Percentiles rank a stretch among this genome's conserved stretches.
Conservation (phyloP, 2,113 vertebrate genomes). For the Cyrtonyx montezumae region DNA sequence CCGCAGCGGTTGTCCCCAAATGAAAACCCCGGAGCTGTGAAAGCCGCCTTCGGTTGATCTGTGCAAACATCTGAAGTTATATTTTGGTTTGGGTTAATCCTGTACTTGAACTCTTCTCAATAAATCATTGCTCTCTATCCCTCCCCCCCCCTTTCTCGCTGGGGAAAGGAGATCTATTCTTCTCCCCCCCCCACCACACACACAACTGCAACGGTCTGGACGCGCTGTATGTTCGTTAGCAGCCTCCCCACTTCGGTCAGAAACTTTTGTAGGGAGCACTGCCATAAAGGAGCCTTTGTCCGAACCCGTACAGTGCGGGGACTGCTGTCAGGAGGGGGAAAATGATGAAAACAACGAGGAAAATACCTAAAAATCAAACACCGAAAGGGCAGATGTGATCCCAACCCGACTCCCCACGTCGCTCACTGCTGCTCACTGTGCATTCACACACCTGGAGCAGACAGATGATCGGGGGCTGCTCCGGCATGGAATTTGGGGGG, state of each 20-base stretch:
- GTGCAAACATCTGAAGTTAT: not conserved
- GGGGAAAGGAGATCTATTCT: not conserved
- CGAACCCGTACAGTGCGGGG: not conserved
- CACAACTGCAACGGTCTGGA: not conserved
- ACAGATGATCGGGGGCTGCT: not conserved
- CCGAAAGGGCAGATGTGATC: not conserved
- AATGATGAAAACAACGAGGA: fast-evolving
- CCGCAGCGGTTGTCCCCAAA: not conserved
- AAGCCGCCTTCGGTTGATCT: not conserved
- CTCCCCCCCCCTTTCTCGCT: too few species aligned
- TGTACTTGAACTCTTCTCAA: conserved; percentile 49
- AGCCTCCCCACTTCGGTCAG: not conserved
- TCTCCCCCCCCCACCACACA: not conserved
- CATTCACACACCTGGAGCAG: not conserved
- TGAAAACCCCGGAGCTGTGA: not conserved
- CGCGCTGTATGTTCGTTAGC: not conserved
- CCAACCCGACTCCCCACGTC: not conserved
- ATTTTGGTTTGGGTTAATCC: conserved; percentile 39
- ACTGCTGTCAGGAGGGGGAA: fast-evolving
- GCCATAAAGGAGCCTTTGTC: not conserved
- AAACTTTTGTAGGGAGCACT: not conserved
- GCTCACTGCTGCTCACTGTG: not conserved
- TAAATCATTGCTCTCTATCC: conserved; percentile 12
- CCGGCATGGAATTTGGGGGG: not conserved
- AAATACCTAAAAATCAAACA: not conserved